These are phyloP conservation scores for Molossus molossus DNA, from an alignment of 2,797 vertebrate genomes.

Conservation along the genomic window DNA sequence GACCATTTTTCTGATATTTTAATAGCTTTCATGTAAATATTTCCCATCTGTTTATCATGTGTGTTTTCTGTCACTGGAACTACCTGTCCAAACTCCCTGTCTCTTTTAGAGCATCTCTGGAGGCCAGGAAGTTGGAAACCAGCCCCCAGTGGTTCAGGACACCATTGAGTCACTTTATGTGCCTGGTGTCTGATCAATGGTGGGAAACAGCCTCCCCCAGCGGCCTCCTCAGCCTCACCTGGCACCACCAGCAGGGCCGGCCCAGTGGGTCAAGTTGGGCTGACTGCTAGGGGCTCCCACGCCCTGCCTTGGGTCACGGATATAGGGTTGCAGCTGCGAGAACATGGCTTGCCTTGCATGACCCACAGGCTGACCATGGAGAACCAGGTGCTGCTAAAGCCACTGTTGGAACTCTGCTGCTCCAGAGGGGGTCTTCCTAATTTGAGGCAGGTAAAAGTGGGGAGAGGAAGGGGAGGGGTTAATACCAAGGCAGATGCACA, in stretches of 20 bases:
- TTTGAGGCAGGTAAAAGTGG: background rate
- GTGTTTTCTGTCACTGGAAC: background rate
- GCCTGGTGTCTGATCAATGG: background rate
- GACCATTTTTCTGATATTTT: background rate
- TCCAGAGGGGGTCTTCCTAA: background rate
- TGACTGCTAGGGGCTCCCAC: background rate
- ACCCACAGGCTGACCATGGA: background rate
- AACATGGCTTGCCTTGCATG: background rate
- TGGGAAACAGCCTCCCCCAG: background rate
- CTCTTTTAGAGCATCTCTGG: background rate
- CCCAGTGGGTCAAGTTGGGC: background rate
- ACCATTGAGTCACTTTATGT: background rate
- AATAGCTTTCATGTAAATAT: too few species aligned
- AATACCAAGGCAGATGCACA: background rate
- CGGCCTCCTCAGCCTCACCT: background rate
- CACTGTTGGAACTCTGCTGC: background rate
- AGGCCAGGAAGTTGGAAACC: background rate
- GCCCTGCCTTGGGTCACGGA: background rate
- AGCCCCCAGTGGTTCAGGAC: background rate
- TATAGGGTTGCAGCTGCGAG: slow-evolving; percentile 1
- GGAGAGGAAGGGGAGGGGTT: background rate
- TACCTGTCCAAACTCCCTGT: background rate
- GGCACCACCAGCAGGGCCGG: background rate
- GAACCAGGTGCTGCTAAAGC: background rate
- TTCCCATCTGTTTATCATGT: fast-evolving